phyloP scores from a whole-genome alignment of 2,888 invertebrate species.

The Bombylius major region DNA sequence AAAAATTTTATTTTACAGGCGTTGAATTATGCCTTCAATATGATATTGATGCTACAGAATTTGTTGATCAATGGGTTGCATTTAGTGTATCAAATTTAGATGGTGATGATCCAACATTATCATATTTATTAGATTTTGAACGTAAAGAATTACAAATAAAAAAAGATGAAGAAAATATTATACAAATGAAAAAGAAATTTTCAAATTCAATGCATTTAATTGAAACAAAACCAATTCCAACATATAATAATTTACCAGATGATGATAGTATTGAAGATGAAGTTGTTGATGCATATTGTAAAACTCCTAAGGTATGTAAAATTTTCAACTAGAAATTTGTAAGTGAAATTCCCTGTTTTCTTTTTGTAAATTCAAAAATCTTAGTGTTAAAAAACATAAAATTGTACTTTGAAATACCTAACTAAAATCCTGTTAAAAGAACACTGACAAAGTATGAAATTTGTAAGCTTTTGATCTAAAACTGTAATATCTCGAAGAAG shows the following conservation, averaged over 20 bases:
- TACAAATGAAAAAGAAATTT: neutral
- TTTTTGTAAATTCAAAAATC: too few relatives aligned
- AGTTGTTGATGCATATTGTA: neutral
- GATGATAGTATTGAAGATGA: neutral
- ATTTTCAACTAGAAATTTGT: too few relatives aligned
- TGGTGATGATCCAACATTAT: slow-evolving; percentile 47
- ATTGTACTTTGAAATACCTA: too few relatives aligned
- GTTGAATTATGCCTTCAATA: slow-evolving; percentile 52
- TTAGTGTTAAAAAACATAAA: too few relatives aligned
- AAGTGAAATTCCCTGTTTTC: too few relatives aligned
- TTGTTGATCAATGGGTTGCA: slow-evolving; percentile 68
- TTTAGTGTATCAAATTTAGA: slow-evolving; percentile 53
- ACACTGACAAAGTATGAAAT: too few relatives aligned
- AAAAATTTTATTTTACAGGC: slow-evolving; percentile 27
- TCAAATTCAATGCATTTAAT: neutral
- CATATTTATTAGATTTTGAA: slow-evolving; percentile 47
- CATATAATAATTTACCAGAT: neutral
- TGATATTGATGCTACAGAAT: slow-evolving; percentile 52
- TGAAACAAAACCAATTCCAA: neutral
- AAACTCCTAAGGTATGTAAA: neutral
- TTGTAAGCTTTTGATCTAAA: too few relatives aligned
- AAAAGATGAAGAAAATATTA: slow-evolving; percentile 30
- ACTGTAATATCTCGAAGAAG: too few relatives aligned
- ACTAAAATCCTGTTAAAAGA: too few relatives aligned
- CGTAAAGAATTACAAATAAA: slow-evolving; percentile 47